Evolutionary conservation across 2,797 vertebrate species (phyloP).

Genomic region (Lutjanus campechanus): DNA sequence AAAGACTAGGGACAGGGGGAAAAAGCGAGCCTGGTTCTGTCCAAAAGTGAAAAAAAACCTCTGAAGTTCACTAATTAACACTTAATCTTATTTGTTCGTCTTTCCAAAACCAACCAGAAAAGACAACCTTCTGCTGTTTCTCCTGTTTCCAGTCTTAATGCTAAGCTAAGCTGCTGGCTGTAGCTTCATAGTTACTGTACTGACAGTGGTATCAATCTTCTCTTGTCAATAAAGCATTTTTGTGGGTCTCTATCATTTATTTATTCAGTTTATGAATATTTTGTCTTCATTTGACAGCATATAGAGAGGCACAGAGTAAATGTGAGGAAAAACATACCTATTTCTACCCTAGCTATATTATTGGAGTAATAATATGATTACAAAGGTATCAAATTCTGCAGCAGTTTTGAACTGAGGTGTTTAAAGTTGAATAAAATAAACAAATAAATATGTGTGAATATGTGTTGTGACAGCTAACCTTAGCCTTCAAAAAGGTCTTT

Average conservation of each 20-base stretch:
- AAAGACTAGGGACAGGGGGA: too few relatives aligned
- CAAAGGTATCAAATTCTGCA: not conserved
- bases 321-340: not conserved
- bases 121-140: too few relatives aligned
- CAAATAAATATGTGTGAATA: not conserved
- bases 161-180: too few relatives aligned
- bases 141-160: too few relatives aligned
- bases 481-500: conserved; percentile 20
- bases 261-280: not conserved
- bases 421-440: conserved; percentile 14
- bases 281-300: not conserved
- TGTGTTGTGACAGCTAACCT: conserved; percentile 9
- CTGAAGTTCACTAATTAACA: too few relatives aligned
- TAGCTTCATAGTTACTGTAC: too few relatives aligned
- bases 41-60: too few relatives aligned
- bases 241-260: not conserved
- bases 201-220: too few relatives aligned
- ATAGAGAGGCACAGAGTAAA: not conserved
- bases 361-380: not conserved
- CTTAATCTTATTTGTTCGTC: too few relatives aligned
- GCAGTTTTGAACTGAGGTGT: not conserved
- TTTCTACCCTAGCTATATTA: not conserved
- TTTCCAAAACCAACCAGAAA: too few relatives aligned
- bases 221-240: too few relatives aligned
- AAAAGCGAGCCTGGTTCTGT: too few relatives aligned